Base-by-base conservation (phyloP, 2,888 invertebrate species). In the Zaprionus lineosus region DNA sequence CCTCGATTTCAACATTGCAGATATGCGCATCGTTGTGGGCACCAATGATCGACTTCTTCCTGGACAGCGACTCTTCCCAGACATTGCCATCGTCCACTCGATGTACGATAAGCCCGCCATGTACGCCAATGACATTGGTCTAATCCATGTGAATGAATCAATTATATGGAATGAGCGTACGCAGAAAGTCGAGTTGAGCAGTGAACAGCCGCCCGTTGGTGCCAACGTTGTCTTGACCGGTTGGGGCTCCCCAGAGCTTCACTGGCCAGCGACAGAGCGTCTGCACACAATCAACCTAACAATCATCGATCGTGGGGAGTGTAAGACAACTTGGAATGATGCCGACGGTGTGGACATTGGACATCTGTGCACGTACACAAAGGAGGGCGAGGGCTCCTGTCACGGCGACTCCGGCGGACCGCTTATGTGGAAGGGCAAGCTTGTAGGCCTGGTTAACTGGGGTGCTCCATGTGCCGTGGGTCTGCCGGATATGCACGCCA, bases 111-210 rank as follows among this genome's bases (percentile, higher is more conserved):
- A 55, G 0, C 85, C 85, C 0, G 79, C 82, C 0, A 2, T 69
- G 3, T 87, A 76, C 50, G 55, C 87, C 9, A 92, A 95, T 78
- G 95, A 95, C 73, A 94, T 95, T 40, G 94, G 93, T 0, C 86
- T 94, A 0, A 78, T 95, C 0, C 91, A 92, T 71, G 90, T 95
- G 7, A 89, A 91, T 1, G 77, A 89, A 0, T 91, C 92, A 24
- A 91, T 94, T 3, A 84, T 88, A 14, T 91, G 92, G 46, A 89
- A 91, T 34, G 89, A 91, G 0, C 84, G 83, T 0, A 92, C 93
- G 0, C 90, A 91, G 19, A 89, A 91, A 0, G 88, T 93, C 0
- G 90, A 91, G 37, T 81, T 93, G 26, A 72, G 81, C 2, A 19
- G 52, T 1, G 61, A 66, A 8, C 44, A 70, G 2, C 68, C 88